Evolutionary conservation across 1,140 invertebrate species (phyloP), one percentile per base, ranked within the genome.

Genomic region (Holcopasites calliopsidis): DNA sequence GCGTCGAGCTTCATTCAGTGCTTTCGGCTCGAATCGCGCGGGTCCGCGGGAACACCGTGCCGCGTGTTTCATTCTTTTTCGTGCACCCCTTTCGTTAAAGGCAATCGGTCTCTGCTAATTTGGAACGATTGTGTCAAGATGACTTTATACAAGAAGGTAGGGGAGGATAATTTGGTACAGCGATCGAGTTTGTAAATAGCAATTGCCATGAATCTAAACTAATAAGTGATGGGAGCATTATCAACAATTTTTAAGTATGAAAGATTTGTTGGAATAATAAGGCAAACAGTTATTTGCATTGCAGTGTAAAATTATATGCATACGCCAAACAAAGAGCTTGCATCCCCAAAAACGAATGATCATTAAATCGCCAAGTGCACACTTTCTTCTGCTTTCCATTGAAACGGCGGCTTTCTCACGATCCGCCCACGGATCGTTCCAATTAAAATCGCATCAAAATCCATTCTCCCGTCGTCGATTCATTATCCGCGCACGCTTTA

Each of bases 401-500:
- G 26, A 21, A 69, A 26, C 18, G 64, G 21, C n/a, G 3, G 2
- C n/a, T 54, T 73, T 64, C 70, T 64, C 70, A 73, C 60, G 58
- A n/a, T 8, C 33, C 26, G 18, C 28, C 18, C 13, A 23, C 7
- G 69, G 16, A 60, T 71, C 69, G 57, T 18, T 16, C 62, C 57
- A 73, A 73, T 66, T 66, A 73, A 73, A 73, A 44, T 65, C 61
- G 23, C 49, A 73, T 73, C 44, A 73, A 73, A 65, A 65, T 73
- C 49, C 60, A 62, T 54, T 73, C 38, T 31, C 21, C 49, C 3
- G 11, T 7, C 7, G 47, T 18, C 28, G 61, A 66, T 55, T 73
- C 60, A 66, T 73, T 73, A 73, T 55, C 61, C 50, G 31, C 31
- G 40, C 38, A 44, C 26, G 71, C 58, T 66, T 73, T 65, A 73